phyloP scores from a whole-genome alignment of 2,113 vertebrate genomes.

The Chaetodon auriga region DNA sequence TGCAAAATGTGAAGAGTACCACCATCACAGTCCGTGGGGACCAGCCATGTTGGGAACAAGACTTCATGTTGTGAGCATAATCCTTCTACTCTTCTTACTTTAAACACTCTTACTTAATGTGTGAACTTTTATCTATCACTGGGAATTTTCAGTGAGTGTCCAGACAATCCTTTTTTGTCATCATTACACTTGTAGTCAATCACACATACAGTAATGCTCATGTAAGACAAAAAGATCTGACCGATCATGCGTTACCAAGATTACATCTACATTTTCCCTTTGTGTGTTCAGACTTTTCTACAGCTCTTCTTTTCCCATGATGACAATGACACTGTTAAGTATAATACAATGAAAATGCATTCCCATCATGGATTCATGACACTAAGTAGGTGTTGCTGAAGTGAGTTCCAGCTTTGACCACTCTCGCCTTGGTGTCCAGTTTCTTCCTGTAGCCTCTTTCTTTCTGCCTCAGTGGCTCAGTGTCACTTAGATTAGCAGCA shows the following conservation, averaged over 20 bases:
- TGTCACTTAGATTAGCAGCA: constrained; percentile 19
- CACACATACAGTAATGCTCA: background rate
- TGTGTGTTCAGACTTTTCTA: too few species aligned
- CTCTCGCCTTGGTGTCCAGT: background rate
- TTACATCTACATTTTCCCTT: too few species aligned
- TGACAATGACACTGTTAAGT: background rate
- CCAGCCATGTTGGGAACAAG: constrained; percentile 95
- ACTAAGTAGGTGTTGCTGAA: background rate
- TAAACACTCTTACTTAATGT: background rate
- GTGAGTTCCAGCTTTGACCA: background rate
- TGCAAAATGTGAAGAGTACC: constrained; percentile 98
- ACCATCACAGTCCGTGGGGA: constrained; percentile 92
- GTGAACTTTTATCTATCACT: background rate
- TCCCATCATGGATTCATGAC: background rate
- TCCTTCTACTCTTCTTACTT: background rate
- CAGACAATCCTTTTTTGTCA: background rate
- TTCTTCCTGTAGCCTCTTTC: background rate
- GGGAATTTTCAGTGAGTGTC: background rate
- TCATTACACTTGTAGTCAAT: background rate
- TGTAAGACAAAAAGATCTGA: background rate
- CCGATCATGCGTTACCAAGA: too few species aligned
- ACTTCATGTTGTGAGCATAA: constrained; percentile 98
- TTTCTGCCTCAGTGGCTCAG: background rate
- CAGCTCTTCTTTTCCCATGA: background rate
- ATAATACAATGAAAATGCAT: background rate